phyloP scores from a whole-genome alignment of 2,113 vertebrate genomes.

The Sylvia atricapilla region DNA sequence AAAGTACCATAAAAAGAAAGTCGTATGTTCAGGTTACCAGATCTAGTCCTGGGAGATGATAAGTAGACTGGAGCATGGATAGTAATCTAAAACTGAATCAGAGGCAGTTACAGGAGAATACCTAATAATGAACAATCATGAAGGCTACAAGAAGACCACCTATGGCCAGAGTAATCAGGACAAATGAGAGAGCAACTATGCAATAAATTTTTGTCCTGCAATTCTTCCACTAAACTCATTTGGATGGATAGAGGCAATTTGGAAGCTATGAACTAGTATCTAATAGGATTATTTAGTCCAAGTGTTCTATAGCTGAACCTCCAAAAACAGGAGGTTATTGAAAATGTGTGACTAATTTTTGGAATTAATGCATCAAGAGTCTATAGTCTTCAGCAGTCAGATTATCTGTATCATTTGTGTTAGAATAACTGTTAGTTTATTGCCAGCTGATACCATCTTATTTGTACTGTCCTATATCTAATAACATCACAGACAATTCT shows the following conservation, averaged over 20 bases:
- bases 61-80: not conserved
- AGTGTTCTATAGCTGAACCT: not conserved
- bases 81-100: not conserved
- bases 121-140: not conserved
- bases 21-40: not conserved
- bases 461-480: not conserved
- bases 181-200: not conserved
- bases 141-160: not conserved
- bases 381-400: not conserved
- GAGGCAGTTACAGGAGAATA: not conserved
- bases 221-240: not conserved
- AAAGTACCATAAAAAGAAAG: not conserved
- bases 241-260: not conserved
- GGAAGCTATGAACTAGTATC: not conserved
- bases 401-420: accelerated
- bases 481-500: not conserved
- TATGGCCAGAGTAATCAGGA: not conserved
- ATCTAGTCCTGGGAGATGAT: not conserved
- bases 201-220: not conserved
- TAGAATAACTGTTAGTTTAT: not conserved
- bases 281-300: not conserved
- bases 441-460: not conserved
- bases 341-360: not conserved
- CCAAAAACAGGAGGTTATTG: not conserved
- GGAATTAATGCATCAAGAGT: not conserved